These are phyloP conservation scores for Bombus balteatus DNA, from an alignment of 1,140 invertebrate species.

Conservation along the genomic window DNA sequence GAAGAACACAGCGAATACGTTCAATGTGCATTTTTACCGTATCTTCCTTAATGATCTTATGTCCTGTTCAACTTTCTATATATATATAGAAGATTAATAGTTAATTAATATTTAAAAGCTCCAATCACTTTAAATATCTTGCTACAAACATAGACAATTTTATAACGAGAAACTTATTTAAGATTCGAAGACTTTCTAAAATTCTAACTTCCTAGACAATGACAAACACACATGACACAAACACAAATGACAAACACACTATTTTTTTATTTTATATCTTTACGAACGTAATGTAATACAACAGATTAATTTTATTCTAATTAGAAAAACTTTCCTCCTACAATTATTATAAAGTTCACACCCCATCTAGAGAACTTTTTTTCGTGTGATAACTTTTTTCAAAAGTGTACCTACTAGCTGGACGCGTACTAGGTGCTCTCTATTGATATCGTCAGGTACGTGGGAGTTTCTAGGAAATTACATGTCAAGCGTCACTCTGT, in stretches of 20 bases:
- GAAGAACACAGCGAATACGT: neutral
- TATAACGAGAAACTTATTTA: neutral
- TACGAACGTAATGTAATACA: no score
- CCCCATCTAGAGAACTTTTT: neutral
- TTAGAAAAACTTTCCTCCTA: neutral
- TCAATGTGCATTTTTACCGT: neutral
- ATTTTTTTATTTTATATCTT: no score
- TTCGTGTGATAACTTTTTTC: neutral
- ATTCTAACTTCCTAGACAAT: no score
- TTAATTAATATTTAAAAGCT: neutral
- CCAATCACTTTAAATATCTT: no score
- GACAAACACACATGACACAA: no score
- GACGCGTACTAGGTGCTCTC: neutral
- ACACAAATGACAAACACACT: neutral
- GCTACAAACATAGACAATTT: neutral
- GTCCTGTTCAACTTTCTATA: neutral
- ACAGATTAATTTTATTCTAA: neutral
- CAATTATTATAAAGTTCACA: neutral
- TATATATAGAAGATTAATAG: neutral
- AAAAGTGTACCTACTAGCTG: neutral
- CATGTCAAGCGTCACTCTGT: slow-evolving; percentile 21
- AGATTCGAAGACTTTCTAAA: neutral
- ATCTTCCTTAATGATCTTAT: neutral
- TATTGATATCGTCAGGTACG: slow-evolving; percentile 13
- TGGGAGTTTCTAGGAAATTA: slow-evolving; percentile 24